Evolutionary conservation across 1,140 invertebrate species (phyloP).

Genomic region (Bombus balteatus): DNA sequence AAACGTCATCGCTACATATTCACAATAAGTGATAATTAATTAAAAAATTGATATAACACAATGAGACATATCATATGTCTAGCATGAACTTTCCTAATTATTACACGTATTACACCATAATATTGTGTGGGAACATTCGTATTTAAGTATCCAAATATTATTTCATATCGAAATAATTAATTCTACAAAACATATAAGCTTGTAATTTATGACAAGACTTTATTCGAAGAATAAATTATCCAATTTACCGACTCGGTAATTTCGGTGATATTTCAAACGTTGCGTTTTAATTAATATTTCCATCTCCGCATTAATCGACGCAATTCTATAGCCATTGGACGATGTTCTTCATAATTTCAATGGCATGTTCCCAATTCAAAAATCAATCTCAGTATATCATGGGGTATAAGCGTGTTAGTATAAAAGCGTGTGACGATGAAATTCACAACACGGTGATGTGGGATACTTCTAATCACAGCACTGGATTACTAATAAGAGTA

Average conservation of each 20-base stretch:
- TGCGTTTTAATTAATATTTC: constrained; percentile 3
- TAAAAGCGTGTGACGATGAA: neutral
- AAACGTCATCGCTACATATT: too few relatives aligned
- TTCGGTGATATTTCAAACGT: neutral
- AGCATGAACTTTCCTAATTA: neutral
- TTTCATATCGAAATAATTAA: neutral
- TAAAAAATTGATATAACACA: neutral
- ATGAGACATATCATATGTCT: neutral
- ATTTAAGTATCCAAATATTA: neutral
- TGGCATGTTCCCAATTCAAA: neutral
- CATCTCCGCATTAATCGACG: neutral
- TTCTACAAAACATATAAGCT: neutral
- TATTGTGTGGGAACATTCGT: neutral
- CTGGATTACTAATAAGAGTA: neutral
- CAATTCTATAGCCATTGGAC: neutral
- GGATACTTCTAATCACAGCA: neutral
- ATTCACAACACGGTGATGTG: neutral
- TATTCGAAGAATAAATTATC: neutral
- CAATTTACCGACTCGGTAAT: neutral
- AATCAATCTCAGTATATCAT: neutral
- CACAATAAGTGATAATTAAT: too few relatives aligned
- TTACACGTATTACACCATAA: neutral
- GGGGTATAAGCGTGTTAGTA: accelerated
- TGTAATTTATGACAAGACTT: neutral
- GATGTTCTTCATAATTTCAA: neutral